These are phyloP conservation scores for Leptinotarsa texana DNA, from an alignment of 1,140 invertebrate genomes.

Conservation along the genomic window DNA sequence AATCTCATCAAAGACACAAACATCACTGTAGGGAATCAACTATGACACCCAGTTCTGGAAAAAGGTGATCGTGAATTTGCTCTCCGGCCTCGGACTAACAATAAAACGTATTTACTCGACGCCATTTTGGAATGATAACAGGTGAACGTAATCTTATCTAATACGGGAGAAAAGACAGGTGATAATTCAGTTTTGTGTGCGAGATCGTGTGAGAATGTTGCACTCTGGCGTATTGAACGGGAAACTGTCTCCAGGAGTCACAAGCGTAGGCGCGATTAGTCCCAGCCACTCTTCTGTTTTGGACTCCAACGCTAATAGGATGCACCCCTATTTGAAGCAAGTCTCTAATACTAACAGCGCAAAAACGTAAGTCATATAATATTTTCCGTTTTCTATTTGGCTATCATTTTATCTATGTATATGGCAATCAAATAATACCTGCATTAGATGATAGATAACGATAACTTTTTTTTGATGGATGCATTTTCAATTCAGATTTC, in stretches of 20 bases:
- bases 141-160: constrained; percentile 44
- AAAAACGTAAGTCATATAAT: constrained; percentile 32
- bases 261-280: constrained; percentile 43
- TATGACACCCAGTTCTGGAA: background rate
- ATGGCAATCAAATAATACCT: too few relatives aligned
- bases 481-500: too few relatives aligned
- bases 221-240: constrained; percentile 78
- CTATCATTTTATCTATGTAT: too few relatives aligned
- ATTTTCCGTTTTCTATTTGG: too few relatives aligned
- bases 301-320: constrained; percentile 64
- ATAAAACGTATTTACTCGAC: constrained; percentile 11
- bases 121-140: constrained; percentile 23
- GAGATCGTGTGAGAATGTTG: constrained; percentile 62
- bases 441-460: too few relatives aligned
- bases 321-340: constrained; percentile 63
- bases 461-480: too few relatives aligned
- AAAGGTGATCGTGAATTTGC: constrained; percentile 20
- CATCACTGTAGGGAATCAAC: background rate
- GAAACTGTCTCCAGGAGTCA: constrained; percentile 75
- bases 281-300: constrained; percentile 53
- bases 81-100: constrained; percentile 30
- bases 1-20: constrained; percentile 15
- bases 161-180: constrained; percentile 38
- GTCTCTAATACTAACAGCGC: constrained; percentile 36
- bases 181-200: constrained; percentile 45